A percentile compares a stretch with the other conserved stretches of the same genome.
phyloP scores from a whole-genome alignment of 2,113 vertebrate species.

The Dasypus novemcinctus region DNA sequence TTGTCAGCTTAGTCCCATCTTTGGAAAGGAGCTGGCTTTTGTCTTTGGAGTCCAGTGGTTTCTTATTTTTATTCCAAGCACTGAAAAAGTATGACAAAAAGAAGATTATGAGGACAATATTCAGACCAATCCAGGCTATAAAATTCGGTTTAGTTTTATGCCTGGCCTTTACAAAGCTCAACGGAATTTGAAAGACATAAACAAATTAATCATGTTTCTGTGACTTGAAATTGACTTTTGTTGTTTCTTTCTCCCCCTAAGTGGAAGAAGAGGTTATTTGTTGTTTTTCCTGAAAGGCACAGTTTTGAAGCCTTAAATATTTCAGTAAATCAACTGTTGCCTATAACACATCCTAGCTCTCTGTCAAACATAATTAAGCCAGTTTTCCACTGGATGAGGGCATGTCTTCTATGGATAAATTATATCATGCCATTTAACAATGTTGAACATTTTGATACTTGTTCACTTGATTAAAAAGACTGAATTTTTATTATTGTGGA shows the following conservation, averaged over 20 bases:
- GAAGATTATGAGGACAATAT: conserved; percentile 29
- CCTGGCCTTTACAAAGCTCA: conserved; percentile 62
- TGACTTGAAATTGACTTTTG: conserved; percentile 63
- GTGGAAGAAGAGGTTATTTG: conserved; percentile 46
- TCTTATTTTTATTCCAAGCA: conserved; percentile 57
- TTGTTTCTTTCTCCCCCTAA: conserved; percentile 1
- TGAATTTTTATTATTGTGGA: conserved; percentile 79
- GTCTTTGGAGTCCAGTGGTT: conserved; percentile 62
- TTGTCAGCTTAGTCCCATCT: conserved; percentile 63
- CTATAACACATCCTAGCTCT: conserved; percentile 64
- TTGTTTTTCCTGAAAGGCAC: conserved; percentile 53
- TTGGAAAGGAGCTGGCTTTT: conserved; percentile 59
- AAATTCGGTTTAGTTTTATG: conserved; percentile 56
- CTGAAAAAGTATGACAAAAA: conserved; percentile 11
- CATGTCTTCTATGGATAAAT: conserved; percentile 69
- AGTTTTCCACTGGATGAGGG: conserved; percentile 57
- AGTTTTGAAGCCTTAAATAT: conserved; percentile 74
- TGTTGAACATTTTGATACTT: conserved; percentile 72
- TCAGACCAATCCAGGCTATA: neutral
- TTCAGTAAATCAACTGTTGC: conserved; percentile 64
- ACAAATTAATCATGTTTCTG: conserved; percentile 42
- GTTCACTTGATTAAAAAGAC: conserved; percentile 79
- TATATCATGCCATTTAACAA: conserved; percentile 73
- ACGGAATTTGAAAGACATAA: conserved; percentile 58
- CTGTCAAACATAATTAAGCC: conserved; percentile 74